Evolutionary conservation across 2,113 vertebrate species (phyloP), one percentile per base, ranked within the genome.

Genomic region (Epinephelus moara): DNA sequence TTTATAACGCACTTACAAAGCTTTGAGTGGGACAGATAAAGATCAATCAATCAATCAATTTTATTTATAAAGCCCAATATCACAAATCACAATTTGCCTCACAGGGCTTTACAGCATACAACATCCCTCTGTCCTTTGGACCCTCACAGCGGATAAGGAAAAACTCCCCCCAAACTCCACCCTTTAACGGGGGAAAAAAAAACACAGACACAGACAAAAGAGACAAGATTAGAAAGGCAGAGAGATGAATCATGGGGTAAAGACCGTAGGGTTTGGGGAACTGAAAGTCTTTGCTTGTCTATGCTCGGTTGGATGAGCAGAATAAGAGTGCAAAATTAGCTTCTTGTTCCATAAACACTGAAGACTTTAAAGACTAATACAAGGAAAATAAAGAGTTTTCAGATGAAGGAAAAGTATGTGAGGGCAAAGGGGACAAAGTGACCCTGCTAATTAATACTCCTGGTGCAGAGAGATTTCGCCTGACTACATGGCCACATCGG

Each of bases 371-470:
- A 73, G 49, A 1, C 67, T 62, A 61, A 74, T 19, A 55, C 33
- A 86, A 45, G 23, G 21, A 70, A 57, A 69, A 55, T 61, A 27
- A 62, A 30, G 19, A 33, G 21, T 17, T 14, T 81, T 0, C 19
- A 49, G 9, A 62, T 49, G 2, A 53, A 53, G 2, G 19, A 47
- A 75, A 68, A 71, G 42, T 21, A 10, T 49, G 27, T 55, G 59
- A 71, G 70, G 45, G 52, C 27, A 75, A 74, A 63, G 11, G 55
- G 9, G 71, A 78, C 13, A 15, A 63, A 80, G 17, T 53, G 23
- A 74, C 57, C 3, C 50, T 17, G n/a, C 9, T 82, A 72, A 80
- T 80, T 81, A 78, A 75, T 77, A 71, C 8, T 66, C 21, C 45
- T 60, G 66, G 49, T 75, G 56, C 37, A 42, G 59, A 71, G 19